Conservation (phyloP, 2,888 invertebrate species). For the Heterodera filipjevi region DNA sequence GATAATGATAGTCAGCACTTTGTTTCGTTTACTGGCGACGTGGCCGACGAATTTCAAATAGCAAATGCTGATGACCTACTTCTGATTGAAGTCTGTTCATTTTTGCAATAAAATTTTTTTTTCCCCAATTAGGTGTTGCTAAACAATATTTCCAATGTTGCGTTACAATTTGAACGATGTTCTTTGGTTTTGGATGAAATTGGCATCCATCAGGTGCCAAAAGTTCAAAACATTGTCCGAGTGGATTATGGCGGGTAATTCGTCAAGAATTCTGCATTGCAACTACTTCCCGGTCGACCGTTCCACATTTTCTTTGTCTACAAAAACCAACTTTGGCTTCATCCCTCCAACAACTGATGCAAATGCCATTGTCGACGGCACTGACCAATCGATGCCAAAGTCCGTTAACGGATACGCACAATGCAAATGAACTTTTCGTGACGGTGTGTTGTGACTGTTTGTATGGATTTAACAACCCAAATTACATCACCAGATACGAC, state of each 20-base stretch:
- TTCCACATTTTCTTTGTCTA: conserved; percentile 2
- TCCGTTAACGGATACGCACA: neutral
- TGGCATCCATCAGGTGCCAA: neutral
- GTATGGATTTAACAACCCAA: neutral
- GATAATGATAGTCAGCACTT: neutral
- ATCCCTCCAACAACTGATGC: neutral
- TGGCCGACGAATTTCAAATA: neutral
- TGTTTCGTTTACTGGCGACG: neutral
- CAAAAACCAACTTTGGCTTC: neutral
- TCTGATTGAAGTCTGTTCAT: conserved; percentile 9
- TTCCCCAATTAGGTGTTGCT: neutral
- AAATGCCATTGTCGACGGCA: neutral
- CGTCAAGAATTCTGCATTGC: neutral
- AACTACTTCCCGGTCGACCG: neutral
- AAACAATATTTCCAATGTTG: neutral
- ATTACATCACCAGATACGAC: neutral
- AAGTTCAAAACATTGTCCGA: neutral
- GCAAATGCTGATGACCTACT: neutral
- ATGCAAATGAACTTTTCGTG: neutral
- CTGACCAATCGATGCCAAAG: neutral
- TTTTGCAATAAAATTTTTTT: neutral
- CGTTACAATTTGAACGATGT: neutral
- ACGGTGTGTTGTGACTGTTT: neutral
- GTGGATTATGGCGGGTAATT: neutral
- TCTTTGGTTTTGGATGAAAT: neutral